Evolutionary conservation across 2,797 vertebrate species (phyloP).

Genomic region (Numenius phaeopus): DNA sequence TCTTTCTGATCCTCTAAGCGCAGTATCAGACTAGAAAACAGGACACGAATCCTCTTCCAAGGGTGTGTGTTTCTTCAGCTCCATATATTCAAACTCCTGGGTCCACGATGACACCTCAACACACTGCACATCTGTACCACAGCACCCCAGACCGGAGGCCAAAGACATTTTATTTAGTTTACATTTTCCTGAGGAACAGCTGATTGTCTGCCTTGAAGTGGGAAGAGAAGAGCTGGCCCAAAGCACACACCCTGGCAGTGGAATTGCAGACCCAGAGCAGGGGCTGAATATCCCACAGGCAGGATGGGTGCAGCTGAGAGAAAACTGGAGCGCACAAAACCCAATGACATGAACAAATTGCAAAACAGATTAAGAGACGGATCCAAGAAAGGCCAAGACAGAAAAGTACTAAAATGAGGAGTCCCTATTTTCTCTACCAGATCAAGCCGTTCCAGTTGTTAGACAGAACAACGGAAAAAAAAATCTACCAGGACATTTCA

Average conservation of each 20-base stretch:
- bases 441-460: background rate
- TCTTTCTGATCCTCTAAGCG: background rate
- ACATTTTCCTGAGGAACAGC: background rate
- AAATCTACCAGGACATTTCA: background rate
- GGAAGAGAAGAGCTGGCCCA: background rate
- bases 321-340: background rate
- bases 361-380: background rate
- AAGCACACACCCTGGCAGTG: background rate
- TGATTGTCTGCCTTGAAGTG: background rate
- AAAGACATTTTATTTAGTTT: background rate
- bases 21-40: background rate
- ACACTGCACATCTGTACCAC: background rate
- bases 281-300: accelerated
- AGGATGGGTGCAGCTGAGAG: background rate
- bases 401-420: background rate
- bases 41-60: background rate
- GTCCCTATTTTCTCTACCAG: background rate
- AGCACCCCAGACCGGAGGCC: background rate
- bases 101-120: accelerated
- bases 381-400: background rate
- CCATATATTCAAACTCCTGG: background rate
- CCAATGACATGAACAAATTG: accelerated
- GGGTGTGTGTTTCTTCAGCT: background rate
- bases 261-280: background rate
- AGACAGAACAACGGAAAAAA: background rate